Conservation (phyloP, 2,113 vertebrate species). For the Bos javanicus region DNA sequence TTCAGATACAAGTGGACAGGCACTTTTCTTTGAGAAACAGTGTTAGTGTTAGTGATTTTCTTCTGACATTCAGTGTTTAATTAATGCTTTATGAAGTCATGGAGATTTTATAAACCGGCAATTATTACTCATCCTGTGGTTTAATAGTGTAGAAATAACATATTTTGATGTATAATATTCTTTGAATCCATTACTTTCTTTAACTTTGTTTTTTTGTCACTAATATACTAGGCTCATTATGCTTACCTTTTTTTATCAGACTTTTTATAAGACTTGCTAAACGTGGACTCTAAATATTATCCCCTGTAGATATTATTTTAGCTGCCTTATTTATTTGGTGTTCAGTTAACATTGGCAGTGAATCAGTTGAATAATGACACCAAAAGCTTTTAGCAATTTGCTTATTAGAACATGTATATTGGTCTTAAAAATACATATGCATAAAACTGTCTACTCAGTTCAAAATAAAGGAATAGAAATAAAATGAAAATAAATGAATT, state of each 20-base stretch:
- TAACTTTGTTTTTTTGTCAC: slow-evolving; percentile 27
- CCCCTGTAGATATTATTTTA: slow-evolving; percentile 34
- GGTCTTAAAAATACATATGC: background rate
- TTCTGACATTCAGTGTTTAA: slow-evolving; percentile 59
- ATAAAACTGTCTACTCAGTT: background rate
- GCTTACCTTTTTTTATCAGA: background rate
- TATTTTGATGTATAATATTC: slow-evolving; percentile 56
- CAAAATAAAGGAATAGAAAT: background rate
- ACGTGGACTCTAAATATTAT: slow-evolving; percentile 18
- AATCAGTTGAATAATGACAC: background rate
- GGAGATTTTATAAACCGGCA: slow-evolving; percentile 64
- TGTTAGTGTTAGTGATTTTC: slow-evolving; percentile 19
- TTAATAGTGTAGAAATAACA: slow-evolving; percentile 69
- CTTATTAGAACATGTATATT: background rate
- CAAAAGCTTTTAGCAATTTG: background rate
- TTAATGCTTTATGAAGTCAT: slow-evolving; percentile 62
- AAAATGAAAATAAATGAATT: background rate
- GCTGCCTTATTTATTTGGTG: background rate
- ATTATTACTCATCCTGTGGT: slow-evolving; percentile 35
- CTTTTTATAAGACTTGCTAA: slow-evolving; percentile 8
- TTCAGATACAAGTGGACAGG: background rate
- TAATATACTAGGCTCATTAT: background rate
- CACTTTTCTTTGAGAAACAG: background rate
- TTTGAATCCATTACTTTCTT: slow-evolving; percentile 49
- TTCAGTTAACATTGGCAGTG: background rate